phyloP scores from a whole-genome alignment of 2,113 vertebrate genomes.

The Engraulis encrasicolus region DNA sequence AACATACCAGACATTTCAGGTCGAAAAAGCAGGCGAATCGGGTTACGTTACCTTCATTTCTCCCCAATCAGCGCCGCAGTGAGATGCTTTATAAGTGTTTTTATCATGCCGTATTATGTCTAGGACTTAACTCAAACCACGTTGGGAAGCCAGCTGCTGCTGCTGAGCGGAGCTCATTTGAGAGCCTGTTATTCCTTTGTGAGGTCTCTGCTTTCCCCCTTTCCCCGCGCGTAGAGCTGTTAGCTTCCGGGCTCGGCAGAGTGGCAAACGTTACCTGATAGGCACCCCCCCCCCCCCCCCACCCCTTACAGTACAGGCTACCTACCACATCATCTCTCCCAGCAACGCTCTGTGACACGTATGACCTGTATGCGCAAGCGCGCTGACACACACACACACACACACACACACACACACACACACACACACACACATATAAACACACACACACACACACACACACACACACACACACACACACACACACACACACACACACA shows the following conservation, averaged over 20 bases:
- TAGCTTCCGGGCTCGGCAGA: slow-evolving; percentile 22
- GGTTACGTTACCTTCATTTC: slow-evolving; percentile 49
- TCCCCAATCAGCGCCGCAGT: slow-evolving; percentile 40
- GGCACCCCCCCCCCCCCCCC: too few species aligned
- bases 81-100: slow-evolving; percentile 53
- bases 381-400: too few species aligned
- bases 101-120: slow-evolving; percentile 62
- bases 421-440: too few species aligned
- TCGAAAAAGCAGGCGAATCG: slow-evolving; percentile 15
- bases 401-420: slow-evolving; percentile 15
- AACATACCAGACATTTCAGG: slow-evolving; percentile 36
- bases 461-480: slow-evolving; percentile 6
- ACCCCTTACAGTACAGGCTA: background rate
- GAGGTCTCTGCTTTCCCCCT: slow-evolving; percentile 15
- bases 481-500: slow-evolving; percentile 8
- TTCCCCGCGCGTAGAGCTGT: slow-evolving; percentile 31
- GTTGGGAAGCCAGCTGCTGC: slow-evolving; percentile 60
- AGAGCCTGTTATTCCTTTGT: slow-evolving; percentile 61
- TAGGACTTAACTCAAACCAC: slow-evolving; percentile 62
- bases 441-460: too few species aligned
- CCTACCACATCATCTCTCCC: background rate
- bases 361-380: too few species aligned
- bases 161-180: slow-evolving; percentile 50
- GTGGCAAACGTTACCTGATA: slow-evolving; percentile 32
- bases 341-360: slow-evolving; percentile 29